A percentile compares a stretch with the other conserved stretches of the same genome.
Conservation (phyloP, 2,113 vertebrate genomes). For the Anguilla rostrata region DNA sequence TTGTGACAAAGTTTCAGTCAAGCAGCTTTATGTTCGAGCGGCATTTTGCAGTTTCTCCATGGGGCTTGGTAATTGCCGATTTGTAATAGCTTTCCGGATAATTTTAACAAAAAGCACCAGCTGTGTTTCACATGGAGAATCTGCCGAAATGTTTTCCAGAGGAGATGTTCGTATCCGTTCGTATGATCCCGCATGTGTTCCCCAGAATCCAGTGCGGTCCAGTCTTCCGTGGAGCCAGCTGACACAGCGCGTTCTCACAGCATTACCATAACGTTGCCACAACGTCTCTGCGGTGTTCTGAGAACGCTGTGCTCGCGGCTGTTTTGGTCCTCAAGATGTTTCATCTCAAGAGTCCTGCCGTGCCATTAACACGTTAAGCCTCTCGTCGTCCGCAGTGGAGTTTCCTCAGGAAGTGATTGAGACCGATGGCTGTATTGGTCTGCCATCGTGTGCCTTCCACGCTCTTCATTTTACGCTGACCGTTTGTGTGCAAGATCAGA, state of each 20-base stretch:
- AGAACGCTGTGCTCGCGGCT: neutral
- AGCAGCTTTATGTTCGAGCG: neutral
- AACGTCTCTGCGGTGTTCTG: neutral
- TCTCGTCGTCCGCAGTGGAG: slow-evolving; percentile 5
- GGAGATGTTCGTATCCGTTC: neutral
- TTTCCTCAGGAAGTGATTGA: slow-evolving; percentile 2
- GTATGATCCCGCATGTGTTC: neutral
- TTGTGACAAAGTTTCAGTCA: neutral
- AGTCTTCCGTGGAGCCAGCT: slow-evolving; percentile 4
- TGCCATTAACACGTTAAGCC: slow-evolving; percentile 25
- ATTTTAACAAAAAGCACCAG: neutral
- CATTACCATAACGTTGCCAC: neutral
- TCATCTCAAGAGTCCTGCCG: slow-evolving; percentile 31
- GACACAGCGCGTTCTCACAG: neutral
- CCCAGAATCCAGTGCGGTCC: slow-evolving; percentile 7
- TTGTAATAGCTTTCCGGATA: neutral
- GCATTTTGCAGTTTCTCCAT: neutral
- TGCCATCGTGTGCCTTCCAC: neutral
- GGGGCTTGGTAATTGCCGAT: neutral
- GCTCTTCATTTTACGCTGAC: neutral
- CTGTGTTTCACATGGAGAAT: neutral
- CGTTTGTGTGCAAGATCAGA: neutral
- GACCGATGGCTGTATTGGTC: neutral
- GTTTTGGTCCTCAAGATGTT: slow-evolving; percentile 19
- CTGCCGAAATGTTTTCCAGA: neutral